Evolutionary conservation across 2,797 vertebrate species (phyloP).

Genomic region (Tympanoctomys barrerae): DNA sequence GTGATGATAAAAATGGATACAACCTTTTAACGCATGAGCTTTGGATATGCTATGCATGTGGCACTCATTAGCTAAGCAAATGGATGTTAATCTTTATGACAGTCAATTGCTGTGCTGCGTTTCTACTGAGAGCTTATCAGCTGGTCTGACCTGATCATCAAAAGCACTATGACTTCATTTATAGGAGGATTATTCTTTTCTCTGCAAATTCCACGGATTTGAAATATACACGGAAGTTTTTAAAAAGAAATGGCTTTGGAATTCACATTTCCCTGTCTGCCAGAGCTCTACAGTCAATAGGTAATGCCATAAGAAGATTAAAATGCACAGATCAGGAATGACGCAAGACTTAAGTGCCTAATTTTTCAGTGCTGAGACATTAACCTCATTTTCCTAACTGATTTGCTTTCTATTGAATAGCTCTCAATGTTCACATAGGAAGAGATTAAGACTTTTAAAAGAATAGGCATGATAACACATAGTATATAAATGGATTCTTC

Average conservation of each 20-base stretch:
- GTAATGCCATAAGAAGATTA: slow-evolving; percentile 35
- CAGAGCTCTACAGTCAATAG: neutral
- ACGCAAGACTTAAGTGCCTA: neutral
- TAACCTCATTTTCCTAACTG: slow-evolving; percentile 65
- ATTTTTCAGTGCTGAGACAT: slow-evolving; percentile 62
- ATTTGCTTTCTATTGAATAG: slow-evolving; percentile 49
- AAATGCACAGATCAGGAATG: slow-evolving; percentile 53
- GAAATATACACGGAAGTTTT: slow-evolving; percentile 63
- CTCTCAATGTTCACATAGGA: slow-evolving; percentile 24
- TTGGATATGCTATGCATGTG: slow-evolving; percentile 72
- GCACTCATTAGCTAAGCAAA: slow-evolving; percentile 83
- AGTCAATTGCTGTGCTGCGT: slow-evolving; percentile 79
- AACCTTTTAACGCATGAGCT: slow-evolving; percentile 80
- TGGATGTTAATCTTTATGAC: slow-evolving; percentile 70
- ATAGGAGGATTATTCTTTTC: slow-evolving; percentile 61
- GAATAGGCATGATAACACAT: neutral
- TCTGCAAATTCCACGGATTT: slow-evolving; percentile 62
- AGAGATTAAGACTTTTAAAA: slow-evolving; percentile 55
- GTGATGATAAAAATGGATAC: slow-evolving; percentile 85
- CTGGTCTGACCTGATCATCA: slow-evolving; percentile 82
- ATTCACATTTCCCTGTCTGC: neutral
- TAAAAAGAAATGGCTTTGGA: neutral
- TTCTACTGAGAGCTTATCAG: slow-evolving; percentile 77
- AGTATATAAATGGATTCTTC: neutral
- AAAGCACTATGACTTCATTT: slow-evolving; percentile 73